Base-by-base conservation (phyloP, 2,888 invertebrate species). In the Beris morrisii region DNA sequence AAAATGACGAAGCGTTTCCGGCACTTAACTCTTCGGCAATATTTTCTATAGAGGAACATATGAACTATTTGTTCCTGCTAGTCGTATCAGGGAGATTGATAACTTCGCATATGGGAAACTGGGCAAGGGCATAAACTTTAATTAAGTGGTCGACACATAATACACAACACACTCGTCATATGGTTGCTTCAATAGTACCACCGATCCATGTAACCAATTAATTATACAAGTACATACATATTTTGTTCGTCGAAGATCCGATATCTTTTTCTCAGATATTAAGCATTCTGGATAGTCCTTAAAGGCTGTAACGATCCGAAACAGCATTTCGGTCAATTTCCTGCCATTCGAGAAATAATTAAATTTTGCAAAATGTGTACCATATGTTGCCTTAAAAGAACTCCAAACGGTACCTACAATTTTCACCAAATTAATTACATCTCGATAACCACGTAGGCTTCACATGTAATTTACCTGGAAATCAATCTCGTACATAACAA, bases 381-480 rank as follows among this genome's bases (percentile, higher is more conserved):
- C 61, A 61, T 61, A 61, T 61, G 61, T 61, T 52, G 38, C 46
- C 58, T 56, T 38, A 9, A 9, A 61, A 22, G 22, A 22, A 22
- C 22, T 32, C 61, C 61, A 28, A 61, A 61, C 38, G 6, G 61
- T 32, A 43, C 52, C 50, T 52, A 61, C 5, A 38, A 38, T 5
- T 38, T 38, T 5, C 7, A 38, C 7, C 38, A 38, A 61, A 61
- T 61, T 61, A 50, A 61, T 61, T 61, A 50, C 50, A 13, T 11
- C 9, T 4, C 61, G 52, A 61, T 61, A 61, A 61, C 61, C 28
- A 12, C 38, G 46, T 12, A 5, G 30, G 50, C 52, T 52, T 38
- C 32, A 50, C 52, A 61, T 43, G 61, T 61, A 61, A 61, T 61
- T 58, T 59, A 28, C 59, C 38, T 31, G 59, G 11, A 22, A 59